Evolutionary conservation across 2,888 invertebrate species (phyloP).

Genomic region (Asteroscopus sphinx): DNA sequence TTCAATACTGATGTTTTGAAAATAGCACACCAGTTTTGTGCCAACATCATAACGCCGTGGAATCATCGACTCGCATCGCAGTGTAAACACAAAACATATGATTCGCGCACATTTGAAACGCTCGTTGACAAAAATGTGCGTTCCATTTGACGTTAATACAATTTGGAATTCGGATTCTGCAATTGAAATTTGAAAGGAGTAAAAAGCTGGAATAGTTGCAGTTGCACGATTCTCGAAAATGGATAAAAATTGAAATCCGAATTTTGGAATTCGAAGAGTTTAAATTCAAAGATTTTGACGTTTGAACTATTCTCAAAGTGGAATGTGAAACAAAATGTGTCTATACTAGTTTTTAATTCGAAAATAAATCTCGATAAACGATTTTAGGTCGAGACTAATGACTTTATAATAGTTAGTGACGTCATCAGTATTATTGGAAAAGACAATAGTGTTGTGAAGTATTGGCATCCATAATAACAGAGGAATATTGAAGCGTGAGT

Average conservation of each 20-base stretch:
- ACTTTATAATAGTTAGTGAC: conserved; percentile 41
- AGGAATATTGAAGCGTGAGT: conserved; percentile 46
- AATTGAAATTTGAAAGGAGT: not conserved
- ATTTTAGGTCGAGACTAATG: conserved; percentile 41
- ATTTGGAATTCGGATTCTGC: not conserved
- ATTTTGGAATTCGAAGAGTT: not conserved
- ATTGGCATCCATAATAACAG: conserved; percentile 9
- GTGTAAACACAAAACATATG: conserved; percentile 71
- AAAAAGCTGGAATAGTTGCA: not conserved
- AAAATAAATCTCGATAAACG: conserved; percentile 17
- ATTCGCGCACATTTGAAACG: conserved; percentile 43
- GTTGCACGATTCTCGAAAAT: not conserved
- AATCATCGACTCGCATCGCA: conserved; percentile 31
- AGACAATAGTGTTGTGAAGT: conserved; percentile 19
- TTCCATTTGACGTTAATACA: not conserved
- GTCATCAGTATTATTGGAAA: conserved; percentile 3
- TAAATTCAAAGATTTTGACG: not conserved
- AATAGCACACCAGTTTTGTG: conserved; percentile 66
- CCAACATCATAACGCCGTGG: conserved; percentile 59
- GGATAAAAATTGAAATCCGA: not conserved
- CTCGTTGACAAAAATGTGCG: conserved; percentile 11
- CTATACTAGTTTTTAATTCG: conserved; percentile 8
- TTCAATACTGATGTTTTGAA: conserved; percentile 63
- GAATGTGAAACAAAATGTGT: conserved; percentile 11
- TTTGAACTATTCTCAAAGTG: not conserved